Percentiles rank a stretch among this genome's conserved stretches.
These are phyloP conservation scores for Sesia apiformis DNA, from an alignment of 2,888 invertebrate genomes.

Conservation along the genomic window DNA sequence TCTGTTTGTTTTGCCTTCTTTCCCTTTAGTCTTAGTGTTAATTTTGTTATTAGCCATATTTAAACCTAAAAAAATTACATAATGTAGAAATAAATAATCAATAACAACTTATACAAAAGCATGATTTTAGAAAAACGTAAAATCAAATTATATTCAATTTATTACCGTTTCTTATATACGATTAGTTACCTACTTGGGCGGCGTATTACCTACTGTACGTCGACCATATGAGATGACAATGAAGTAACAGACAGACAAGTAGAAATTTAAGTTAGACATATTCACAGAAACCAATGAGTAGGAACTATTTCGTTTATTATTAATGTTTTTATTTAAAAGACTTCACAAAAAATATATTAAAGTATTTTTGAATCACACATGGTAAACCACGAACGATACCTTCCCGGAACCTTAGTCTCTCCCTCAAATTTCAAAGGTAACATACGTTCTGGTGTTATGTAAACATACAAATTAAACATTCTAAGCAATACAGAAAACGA, in stretches of 20 bases:
- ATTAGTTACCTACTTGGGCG: no score
- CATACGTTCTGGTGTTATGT: conserved; percentile 16
- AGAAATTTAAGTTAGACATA: no score
- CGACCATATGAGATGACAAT: not conserved
- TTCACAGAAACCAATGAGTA: no score
- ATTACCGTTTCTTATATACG: no score
- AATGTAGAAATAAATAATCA: no score
- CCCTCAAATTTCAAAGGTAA: conserved; percentile 59
- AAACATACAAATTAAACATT: conserved; percentile 25
- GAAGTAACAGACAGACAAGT: not conserved
- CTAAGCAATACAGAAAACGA: conserved; percentile 38
- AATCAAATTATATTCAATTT: no score
- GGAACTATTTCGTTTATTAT: no score
- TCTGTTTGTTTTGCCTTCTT: conserved; percentile 47
- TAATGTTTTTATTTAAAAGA: not conserved
- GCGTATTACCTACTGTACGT: not conserved
- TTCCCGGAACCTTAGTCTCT: conserved; percentile 43
- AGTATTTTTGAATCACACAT: conserved; percentile 32
- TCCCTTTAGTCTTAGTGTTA: conserved; percentile 50
- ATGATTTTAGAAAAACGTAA: no score
- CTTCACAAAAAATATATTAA: not conserved
- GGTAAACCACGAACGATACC: conserved; percentile 36
- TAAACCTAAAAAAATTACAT: conserved; percentile 13
- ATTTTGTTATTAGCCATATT: conserved; percentile 64
- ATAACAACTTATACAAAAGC: no score